A percentile compares a stretch with the other conserved stretches of the same genome.
phyloP scores from a whole-genome alignment of 2,797 vertebrate genomes.

The Sebastes iracundus region DNA sequence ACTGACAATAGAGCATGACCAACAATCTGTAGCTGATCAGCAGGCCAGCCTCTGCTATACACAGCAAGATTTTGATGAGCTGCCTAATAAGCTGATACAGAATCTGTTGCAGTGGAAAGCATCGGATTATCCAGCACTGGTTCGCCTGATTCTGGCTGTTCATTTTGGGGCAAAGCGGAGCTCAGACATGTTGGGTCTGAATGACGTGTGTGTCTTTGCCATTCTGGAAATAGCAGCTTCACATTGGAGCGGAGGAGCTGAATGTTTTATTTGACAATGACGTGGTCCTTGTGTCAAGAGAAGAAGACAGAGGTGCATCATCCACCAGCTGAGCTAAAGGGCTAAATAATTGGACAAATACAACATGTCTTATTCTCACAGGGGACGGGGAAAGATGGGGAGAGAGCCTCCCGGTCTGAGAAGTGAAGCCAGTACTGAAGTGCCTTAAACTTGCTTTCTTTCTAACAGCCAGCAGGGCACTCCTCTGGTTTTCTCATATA shows the following conservation, averaged over 20 bases:
- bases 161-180: background rate
- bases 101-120: background rate
- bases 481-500: too few species aligned
- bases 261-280: background rate
- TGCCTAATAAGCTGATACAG: background rate
- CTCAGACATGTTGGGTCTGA: background rate
- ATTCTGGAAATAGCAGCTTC: background rate
- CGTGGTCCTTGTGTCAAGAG: background rate
- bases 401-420: too few species aligned
- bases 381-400: rapidly evolving
- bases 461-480: too few species aligned
- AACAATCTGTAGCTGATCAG: background rate
- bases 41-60: background rate
- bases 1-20: background rate
- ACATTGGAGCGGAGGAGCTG: background rate
- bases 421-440: rapidly evolving
- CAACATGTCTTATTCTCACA: background rate
- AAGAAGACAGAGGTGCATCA: background rate
- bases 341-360: background rate
- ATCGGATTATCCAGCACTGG: background rate
- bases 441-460: too few species aligned
- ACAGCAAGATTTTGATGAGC: background rate
- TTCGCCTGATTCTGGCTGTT: background rate
- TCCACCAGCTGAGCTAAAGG: background rate
- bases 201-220: background rate